These are phyloP conservation scores for Zhengitettix transpicula DNA, from an alignment of 2,888 invertebrate genomes.

Conservation along the genomic window DNA sequence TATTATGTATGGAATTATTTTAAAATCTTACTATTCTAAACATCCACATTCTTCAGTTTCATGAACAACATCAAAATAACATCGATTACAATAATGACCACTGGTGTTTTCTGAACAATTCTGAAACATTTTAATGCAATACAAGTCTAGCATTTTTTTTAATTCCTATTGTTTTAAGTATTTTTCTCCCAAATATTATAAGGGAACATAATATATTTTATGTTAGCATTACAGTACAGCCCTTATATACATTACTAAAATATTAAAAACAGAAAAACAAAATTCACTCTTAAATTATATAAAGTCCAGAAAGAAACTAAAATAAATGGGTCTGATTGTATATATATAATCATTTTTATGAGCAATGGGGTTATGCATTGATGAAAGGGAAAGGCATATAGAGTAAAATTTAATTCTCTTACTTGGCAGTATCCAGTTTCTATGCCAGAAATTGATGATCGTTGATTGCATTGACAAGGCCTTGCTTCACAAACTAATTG, in stretches of 20 bases:
- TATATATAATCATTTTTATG: too few species aligned
- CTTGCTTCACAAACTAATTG: constrained; percentile 62
- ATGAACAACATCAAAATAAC: constrained; percentile 22
- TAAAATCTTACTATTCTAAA: too few species aligned
- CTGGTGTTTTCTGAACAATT: constrained; percentile 70
- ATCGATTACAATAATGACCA: constrained; percentile 67
- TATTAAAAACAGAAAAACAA: too few species aligned
- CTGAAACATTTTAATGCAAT: constrained; percentile 28
- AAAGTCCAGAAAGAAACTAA: too few species aligned
- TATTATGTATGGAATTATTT: too few species aligned
- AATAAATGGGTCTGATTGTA: too few species aligned
- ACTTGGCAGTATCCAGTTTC: constrained; percentile 77
- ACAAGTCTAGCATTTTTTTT: background rate
- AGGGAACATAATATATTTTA: background rate
- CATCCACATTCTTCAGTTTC: too few species aligned
- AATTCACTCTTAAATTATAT: too few species aligned
- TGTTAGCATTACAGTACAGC: background rate
- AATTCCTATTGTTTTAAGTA: background rate
- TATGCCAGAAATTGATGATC: constrained; percentile 60
- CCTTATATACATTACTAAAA: too few species aligned
- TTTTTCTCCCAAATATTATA: background rate
- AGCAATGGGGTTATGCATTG: too few species aligned
- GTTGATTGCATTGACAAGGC: constrained; percentile 66
- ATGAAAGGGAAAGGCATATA: too few species aligned
- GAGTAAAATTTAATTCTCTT: constrained; percentile 19